Base-by-base conservation (phyloP, 1,140 invertebrate genomes). In the Leptinotarsa texana region DNA sequence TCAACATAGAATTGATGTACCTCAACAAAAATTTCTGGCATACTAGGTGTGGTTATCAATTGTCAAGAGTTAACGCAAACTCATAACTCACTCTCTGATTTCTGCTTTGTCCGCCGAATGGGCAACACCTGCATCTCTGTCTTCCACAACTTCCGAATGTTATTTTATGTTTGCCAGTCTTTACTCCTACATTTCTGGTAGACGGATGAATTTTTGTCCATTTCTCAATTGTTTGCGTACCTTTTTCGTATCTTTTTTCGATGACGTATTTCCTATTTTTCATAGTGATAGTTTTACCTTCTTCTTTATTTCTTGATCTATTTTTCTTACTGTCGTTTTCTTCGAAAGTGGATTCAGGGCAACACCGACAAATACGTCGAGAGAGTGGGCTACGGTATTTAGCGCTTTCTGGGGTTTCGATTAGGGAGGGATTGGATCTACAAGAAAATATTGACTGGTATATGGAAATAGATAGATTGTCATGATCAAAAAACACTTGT, bases 121-220 rank as follows among this genome's bases (percentile, higher is more conserved):
- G 15, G 51, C 51, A 65, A 22, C 63, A 65, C 17, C 21, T 8
- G 15, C 63, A 65, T 24, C 13, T 65, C 21, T 8, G 17, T 11
- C 27, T 65, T 22, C 63, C 63, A 65, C 63, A 65, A 65, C 63
- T 11, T 18, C 63, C 63, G 21, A 65, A 65, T 17, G 21, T 65
- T 22, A 65, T 65, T 65, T 65, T 65, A 11, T n/a, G 63, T 65
- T 13, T 65, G 13, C 13, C 63, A 15, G 63, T 65, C 21, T 15
- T 65, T 22, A 65, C 63, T 21, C 63, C 63, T 21, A 65, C 63
- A 21, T 65, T 65, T 33, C 21, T 65, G 13, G 63, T 65, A 13
- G 21, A 22, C 27, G 11, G 21, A 65, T 22, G 63, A 65, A n/a
- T 15, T 21, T 4, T 62, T 11, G 17, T 62, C 21, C 4, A 21